Percentiles rank a stretch among this genome's conserved stretches.
These are phyloP conservation scores for Stichopus chloronotus DNA, from an alignment of 35 echinoderm and acorn worm genomes.

Conservation along the genomic window DNA sequence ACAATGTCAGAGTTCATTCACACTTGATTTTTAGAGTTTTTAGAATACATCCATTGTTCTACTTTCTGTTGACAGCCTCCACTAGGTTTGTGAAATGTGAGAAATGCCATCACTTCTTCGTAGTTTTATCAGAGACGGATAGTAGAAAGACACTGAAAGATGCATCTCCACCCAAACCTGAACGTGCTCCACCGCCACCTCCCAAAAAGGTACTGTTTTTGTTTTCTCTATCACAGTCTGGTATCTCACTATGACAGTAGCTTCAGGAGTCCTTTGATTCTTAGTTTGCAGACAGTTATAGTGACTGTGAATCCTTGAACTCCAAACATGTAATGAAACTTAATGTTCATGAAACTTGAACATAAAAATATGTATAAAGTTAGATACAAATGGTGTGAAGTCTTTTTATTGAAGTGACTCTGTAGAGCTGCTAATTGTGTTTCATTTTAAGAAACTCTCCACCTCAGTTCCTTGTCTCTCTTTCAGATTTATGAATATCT, in stretches of 20 bases:
- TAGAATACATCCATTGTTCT: neutral
- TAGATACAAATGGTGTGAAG: too few species aligned
- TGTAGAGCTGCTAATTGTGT: neutral
- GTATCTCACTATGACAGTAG: too few species aligned
- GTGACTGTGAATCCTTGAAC: too few species aligned
- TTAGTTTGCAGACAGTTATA: too few species aligned
- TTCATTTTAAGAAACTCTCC: neutral
- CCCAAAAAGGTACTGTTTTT: slow-evolving; percentile 81
- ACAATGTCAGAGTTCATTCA: neutral
- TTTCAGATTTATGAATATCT: slow-evolving; percentile 95
- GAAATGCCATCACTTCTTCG: slow-evolving; percentile 99
- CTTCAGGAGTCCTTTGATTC: too few species aligned
- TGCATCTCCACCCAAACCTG: slow-evolving; percentile 61
- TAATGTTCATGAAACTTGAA: too few species aligned
- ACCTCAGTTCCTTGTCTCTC: neutral
- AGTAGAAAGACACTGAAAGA: slow-evolving; percentile 92
- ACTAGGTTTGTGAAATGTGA: slow-evolving; percentile 99
- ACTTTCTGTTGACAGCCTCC: slow-evolving; percentile 74
- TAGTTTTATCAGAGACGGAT: slow-evolving; percentile 87
- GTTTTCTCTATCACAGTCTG: too few species aligned
- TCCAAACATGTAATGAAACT: too few species aligned
- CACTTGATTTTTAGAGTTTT: too few species aligned
- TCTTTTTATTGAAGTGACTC: neutral
- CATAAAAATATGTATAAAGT: too few species aligned
- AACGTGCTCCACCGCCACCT: slow-evolving; percentile 83